phyloP scores from a whole-genome alignment of 2,888 invertebrate species.

The Drosophila sordidula region DNA sequence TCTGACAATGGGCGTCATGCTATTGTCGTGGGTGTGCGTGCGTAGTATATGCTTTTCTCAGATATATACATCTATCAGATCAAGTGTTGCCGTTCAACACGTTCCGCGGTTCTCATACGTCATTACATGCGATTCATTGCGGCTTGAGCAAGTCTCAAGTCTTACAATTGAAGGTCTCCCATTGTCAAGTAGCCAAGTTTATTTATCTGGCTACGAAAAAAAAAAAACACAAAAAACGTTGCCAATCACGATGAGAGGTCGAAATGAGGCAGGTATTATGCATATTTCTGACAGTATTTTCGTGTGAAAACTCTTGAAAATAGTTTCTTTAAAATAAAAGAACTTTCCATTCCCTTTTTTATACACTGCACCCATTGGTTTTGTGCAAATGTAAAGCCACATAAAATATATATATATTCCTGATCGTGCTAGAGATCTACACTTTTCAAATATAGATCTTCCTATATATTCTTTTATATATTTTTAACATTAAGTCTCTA shows the following conservation, averaged over 20 bases:
- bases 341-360: too few species aligned
- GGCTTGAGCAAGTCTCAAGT: constrained; percentile 18
- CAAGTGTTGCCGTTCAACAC: constrained; percentile 40
- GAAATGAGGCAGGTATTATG: not conserved
- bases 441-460: too few species aligned
- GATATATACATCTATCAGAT: constrained; percentile 32
- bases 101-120: constrained; percentile 43
- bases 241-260: constrained; percentile 21
- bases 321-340: not conserved
- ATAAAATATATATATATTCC: too few species aligned
- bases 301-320: not conserved
- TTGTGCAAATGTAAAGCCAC: too few species aligned
- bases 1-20: constrained; percentile 31
- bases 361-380: too few species aligned
- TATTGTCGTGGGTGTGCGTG: constrained; percentile 10
- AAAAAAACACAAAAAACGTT: not conserved
- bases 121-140: constrained; percentile 29
- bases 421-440: too few species aligned
- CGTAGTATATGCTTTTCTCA: constrained; percentile 2
- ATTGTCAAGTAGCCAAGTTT: constrained; percentile 24
- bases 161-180: constrained; percentile 40
- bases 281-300: too few species aligned
- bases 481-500: too few species aligned
- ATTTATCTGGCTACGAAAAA: too few species aligned
- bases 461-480: too few species aligned